Percentiles rank a stretch among this genome's conserved stretches.
Conservation (phyloP, 2,888 invertebrate genomes). For the Gerosis bhagava region DNA sequence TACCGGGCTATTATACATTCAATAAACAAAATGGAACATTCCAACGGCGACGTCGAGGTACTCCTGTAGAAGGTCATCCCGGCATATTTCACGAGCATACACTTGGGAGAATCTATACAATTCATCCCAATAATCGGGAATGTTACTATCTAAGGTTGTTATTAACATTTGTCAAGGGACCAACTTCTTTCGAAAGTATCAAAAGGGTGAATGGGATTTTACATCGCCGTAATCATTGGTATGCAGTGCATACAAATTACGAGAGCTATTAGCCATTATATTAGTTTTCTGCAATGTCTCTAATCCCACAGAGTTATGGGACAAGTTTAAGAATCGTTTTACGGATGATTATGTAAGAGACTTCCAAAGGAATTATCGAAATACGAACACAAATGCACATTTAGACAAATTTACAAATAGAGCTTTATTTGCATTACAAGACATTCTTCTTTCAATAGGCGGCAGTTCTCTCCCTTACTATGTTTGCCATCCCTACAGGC, state of each 20-base stretch:
- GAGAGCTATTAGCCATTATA: conserved; percentile 26
- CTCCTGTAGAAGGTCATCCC: conserved; percentile 32
- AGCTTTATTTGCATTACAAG: too few relatives aligned
- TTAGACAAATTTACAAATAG: too few relatives aligned
- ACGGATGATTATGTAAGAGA: too few relatives aligned
- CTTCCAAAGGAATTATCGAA: too few relatives aligned
- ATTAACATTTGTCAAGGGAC: neutral
- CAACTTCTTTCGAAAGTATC: neutral
- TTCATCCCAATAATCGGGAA: conserved; percentile 2
- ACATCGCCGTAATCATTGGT: too few relatives aligned
- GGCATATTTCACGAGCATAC: conserved; percentile 33
- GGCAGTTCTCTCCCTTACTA: too few relatives aligned
- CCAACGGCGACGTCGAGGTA: conserved; percentile 23
- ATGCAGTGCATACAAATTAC: conserved; percentile 12
- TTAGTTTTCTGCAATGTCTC: conserved; percentile 24
- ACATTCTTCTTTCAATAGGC: too few relatives aligned
- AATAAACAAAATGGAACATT: conserved; percentile 21
- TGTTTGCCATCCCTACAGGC: too few relatives aligned
- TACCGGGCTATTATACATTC: conserved; percentile 9
- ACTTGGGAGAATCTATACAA: conserved; percentile 5
- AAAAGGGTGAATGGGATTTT: conserved; percentile 1
- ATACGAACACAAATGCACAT: too few relatives aligned
- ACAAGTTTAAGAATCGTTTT: conserved; percentile 20
- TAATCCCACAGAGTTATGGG: conserved; percentile 24
- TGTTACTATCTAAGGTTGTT: conserved; percentile 5